These are phyloP conservation scores for Macrochelys suwanniensis DNA, from an alignment of 2,797 vertebrate genomes.

Conservation along the genomic window DNA sequence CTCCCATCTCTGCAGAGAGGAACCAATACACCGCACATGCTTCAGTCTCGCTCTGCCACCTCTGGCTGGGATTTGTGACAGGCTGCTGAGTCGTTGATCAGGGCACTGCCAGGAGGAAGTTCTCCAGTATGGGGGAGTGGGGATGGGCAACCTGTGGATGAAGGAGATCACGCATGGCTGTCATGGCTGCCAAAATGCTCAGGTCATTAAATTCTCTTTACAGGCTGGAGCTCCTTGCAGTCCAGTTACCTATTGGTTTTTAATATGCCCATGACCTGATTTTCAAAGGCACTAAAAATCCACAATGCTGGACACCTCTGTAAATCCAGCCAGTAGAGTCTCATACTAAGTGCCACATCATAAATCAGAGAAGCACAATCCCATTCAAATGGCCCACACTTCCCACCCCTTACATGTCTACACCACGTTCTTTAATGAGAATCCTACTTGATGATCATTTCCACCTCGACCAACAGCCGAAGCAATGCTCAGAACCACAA, in stretches of 20 bases:
- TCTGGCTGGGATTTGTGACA: not conserved
- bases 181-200: not conserved
- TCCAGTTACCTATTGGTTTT: not conserved
- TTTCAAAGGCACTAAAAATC: not conserved
- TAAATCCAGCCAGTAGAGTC: not conserved
- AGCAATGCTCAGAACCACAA: not conserved
- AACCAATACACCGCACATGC: not conserved
- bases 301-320: not conserved
- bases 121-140: not conserved
- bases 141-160: not conserved
- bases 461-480: not conserved
- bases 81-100: not conserved
- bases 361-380: not conserved
- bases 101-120: not conserved
- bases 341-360: not conserved
- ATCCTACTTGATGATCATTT: not conserved
- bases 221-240: not conserved
- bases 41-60: not conserved
- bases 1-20: not conserved
- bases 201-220: not conserved
- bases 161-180: not conserved
- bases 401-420: not conserved
- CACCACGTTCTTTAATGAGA: not conserved
- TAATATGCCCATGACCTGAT: not conserved
- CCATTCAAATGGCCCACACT: not conserved